Evolutionary conservation across 2,113 vertebrate species (phyloP).

Genomic region (Gracilinanus agilis): DNA sequence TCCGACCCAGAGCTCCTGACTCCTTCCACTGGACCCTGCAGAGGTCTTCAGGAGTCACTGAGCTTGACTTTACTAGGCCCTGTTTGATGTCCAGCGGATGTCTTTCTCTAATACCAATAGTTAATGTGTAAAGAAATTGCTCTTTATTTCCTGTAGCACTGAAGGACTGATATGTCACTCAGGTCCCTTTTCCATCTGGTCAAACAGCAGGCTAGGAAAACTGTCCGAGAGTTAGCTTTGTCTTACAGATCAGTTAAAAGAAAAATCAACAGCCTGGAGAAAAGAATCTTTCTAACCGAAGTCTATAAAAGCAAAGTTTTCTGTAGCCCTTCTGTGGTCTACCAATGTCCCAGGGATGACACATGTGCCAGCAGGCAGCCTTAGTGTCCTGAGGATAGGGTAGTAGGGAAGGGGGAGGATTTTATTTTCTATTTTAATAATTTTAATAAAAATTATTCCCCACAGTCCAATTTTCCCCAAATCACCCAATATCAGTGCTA

Average conservation of each 20-base stretch:
- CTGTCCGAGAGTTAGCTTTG: not conserved
- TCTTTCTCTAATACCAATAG: not conserved
- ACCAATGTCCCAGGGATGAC: not conserved
- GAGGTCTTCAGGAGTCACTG: not conserved
- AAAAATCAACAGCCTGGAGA: not conserved
- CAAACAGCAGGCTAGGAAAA: not conserved
- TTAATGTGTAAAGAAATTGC: not conserved
- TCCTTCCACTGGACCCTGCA: not conserved
- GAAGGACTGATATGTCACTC: not conserved
- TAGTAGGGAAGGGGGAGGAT: conserved; percentile 25
- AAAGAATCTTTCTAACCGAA: conserved; percentile 12
- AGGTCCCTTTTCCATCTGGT: conserved; percentile 11
- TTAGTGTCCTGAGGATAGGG: conserved; percentile 14
- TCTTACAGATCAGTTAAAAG: not conserved
- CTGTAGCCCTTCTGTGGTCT: not conserved
- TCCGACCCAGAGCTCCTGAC: not conserved
- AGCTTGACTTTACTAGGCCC: not conserved
- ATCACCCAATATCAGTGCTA: not conserved
- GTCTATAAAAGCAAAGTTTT: not conserved
- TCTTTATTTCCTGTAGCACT: not conserved
- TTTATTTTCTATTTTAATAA: conserved; percentile 10
- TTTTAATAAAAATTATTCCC: conserved; percentile 21
- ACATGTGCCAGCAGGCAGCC: not conserved
- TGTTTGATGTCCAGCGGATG: not conserved
- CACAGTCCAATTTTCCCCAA: not conserved